Evolutionary conservation across 2,888 invertebrate genomes (phyloP), one percentile per base, ranked within the genome.

Genomic region (Loripinus fragilis): DNA sequence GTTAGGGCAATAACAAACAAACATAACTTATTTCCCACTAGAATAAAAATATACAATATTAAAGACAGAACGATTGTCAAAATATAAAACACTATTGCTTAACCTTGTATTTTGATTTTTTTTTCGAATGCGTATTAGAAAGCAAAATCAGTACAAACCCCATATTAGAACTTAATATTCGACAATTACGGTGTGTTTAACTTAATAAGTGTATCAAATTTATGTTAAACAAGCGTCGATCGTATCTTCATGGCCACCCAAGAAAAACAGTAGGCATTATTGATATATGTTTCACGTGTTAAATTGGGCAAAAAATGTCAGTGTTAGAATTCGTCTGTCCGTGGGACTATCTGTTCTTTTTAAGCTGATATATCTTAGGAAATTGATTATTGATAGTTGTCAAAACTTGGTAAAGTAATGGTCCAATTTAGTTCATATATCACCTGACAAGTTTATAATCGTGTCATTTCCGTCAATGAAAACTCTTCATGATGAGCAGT

Each of bases 291-390:
- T 74, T 76, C 74, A 73, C 71, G 41, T 45, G 70, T 68, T 68
- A 71, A 83, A 83, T 83, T 83, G 74, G 76, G 76, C 80, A 60
- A 76, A 76, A 78, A 80, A 78, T 78, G 23, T 74, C 78, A 78
- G 80, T 83, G 83, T 83, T 80, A 73, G 71, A 76, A 76, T 48
- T 48, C 48, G 48, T 3, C 17, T 48, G 48, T 48, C 48, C n/a
- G 17, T 52, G 52, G 25, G 52, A 52, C 5, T 52, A 52, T 52
- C 25, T 52, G 52, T 15, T 25, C n/a, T 23, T 65, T n/a, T 23
- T 71, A 69, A 74, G 72, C 41, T 70, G 77, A 78, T 75, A 74
- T 81, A 81, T 81, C 77, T 78, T 72, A 75, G 74, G 71, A 72
- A 75, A 74, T 73, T 60, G 75, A 75, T 75, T 72, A 78, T 69